Base-by-base conservation (phyloP, 2,888 invertebrate species). In the Orthosia gothica region DNA sequence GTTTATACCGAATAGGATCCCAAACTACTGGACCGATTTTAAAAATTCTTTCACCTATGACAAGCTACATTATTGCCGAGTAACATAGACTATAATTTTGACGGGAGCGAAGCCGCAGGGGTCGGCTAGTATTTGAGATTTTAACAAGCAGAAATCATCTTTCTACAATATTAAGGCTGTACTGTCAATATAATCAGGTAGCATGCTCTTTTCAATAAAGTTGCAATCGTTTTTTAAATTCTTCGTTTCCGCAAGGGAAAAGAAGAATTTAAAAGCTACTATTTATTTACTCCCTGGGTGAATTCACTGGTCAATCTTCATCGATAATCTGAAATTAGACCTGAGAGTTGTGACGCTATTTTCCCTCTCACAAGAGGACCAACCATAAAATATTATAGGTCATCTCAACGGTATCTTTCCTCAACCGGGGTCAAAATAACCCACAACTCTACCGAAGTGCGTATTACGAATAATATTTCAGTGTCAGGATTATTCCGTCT, bases 401-500 rank as follows among this genome's bases (percentile, higher is more conserved):
- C 20, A 40, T 57, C 26, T 54, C 49, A n/a, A 57, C 45, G 20
- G 2, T 79, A 59, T 79, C 55, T 63, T 47, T 13, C 68, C 20
- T 4, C 47, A 23, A 12, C 50, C 12, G 26, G 54, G 47, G 54
- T 68, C 61, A 65, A 69, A 69, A 68, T 40, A 66, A 66, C 57
- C 52, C 70, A n/a, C 61, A 63, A 47, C 70, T 72, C n/a, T 15
- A 50, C 23, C 11, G 26, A 50, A 83, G 68, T 63, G 61, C 62
- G 81, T 70, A 76, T 84, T 71, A 84, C 82, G 85, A 82, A 84
- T 81, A 81, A 82, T 84, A 84, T 84, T 81, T 81, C 85, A 84
- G 58, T 62, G 68, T 71, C 77, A 62, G 55, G 71, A 84, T 84
- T 75, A 82, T 88, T 82, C 64, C 74, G 57, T 73, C 58, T 77